Evolutionary conservation across 2,797 vertebrate genomes (phyloP).

Genomic region (Tolypeutes matacus): DNA sequence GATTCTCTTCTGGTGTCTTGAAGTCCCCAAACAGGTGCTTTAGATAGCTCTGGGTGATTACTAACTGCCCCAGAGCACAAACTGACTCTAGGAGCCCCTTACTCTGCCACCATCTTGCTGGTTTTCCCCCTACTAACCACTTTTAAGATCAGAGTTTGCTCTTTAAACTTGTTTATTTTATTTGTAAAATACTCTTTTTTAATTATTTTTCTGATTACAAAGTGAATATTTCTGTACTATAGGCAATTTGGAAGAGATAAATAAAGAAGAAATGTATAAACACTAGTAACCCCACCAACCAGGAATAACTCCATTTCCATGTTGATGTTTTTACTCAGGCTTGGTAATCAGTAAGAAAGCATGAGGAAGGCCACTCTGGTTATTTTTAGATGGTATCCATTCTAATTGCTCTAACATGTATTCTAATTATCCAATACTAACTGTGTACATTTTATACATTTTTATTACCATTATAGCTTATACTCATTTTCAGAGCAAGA

Average conservation of each 20-base stretch:
- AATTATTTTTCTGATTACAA: slow-evolving; percentile 31
- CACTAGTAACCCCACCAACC: background rate
- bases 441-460: background rate
- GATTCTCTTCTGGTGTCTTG: no score
- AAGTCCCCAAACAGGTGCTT: no score
- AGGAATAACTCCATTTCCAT: background rate
- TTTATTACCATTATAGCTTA: background rate
- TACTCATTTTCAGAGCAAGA: background rate
- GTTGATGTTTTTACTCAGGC: background rate
- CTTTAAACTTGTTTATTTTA: slow-evolving; percentile 21
- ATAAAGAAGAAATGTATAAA: background rate
- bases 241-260: background rate
- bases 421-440: background rate
- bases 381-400: background rate
- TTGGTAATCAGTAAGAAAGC: background rate
- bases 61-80: no score
- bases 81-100: no score
- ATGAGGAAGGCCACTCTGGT: background rate
- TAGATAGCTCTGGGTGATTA: no score
- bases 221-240: background rate
- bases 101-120: no score
- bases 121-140: background rate
- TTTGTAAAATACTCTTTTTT: slow-evolving; percentile 22
- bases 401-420: background rate
- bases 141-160: slow-evolving; percentile 32